Conservation (phyloP, 2,797 vertebrate genomes). For the Taenioides sp. region DNA sequence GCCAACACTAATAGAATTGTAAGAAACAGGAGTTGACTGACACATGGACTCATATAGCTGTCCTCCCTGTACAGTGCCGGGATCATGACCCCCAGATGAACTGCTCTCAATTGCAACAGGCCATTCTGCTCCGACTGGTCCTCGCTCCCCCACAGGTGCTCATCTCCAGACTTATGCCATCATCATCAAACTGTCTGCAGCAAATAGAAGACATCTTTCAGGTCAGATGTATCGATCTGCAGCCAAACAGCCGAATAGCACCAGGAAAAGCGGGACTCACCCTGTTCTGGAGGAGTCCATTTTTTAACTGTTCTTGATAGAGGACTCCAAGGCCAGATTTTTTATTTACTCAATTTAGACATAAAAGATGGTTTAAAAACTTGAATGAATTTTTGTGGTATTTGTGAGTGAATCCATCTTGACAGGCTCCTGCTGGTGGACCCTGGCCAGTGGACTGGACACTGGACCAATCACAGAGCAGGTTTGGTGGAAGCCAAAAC, state of each 20-base stretch:
- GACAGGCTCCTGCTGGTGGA: too few relatives aligned
- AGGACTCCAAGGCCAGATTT: not conserved
- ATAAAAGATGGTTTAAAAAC: not conserved
- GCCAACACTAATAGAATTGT: not conserved
- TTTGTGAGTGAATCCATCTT: too few relatives aligned
- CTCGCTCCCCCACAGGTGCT: conserved; percentile 7
- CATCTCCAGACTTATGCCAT: not conserved
- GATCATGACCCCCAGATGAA: conserved; percentile 4
- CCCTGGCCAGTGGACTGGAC: too few relatives aligned
- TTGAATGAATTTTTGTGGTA: too few relatives aligned
- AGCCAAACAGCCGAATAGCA: not conserved
- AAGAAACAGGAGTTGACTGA: not conserved
- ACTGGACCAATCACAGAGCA: too few relatives aligned
- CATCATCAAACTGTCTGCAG: conserved; percentile 1
- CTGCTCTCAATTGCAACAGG: not conserved
- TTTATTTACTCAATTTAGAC: not conserved
- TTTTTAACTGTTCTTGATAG: not conserved
- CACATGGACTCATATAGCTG: not conserved
- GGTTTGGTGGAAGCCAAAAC: too few relatives aligned
- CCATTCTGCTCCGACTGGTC: not conserved
- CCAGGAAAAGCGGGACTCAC: not conserved
- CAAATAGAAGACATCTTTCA: conserved; percentile 6
- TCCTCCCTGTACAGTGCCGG: not conserved
- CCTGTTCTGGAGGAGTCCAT: not conserved
- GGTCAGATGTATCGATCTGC: not conserved